A percentile compares a stretch with the other conserved stretches of the same genome.
phyloP scores from a whole-genome alignment of 2,113 vertebrate species.

The Paracanthobrama guichenoti region DNA sequence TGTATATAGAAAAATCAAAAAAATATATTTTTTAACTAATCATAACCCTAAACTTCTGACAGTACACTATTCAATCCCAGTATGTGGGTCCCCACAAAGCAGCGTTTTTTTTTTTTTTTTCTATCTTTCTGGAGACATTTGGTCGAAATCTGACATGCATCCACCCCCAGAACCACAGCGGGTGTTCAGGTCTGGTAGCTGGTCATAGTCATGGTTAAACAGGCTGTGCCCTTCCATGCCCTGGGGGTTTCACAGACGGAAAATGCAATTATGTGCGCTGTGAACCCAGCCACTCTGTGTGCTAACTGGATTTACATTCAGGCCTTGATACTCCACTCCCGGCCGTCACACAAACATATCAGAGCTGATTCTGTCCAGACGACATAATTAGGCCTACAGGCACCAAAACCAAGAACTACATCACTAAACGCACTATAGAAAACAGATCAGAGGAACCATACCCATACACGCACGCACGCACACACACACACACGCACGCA shows the following conservation, averaged over 20 bases:
- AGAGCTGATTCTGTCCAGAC: constrained; percentile 62
- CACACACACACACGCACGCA: background rate
- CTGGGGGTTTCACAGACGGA: constrained; percentile 67
- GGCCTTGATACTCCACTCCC: constrained; percentile 55
- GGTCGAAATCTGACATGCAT: constrained; percentile 21
- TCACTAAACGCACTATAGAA: constrained; percentile 27
- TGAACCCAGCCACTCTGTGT: constrained; percentile 67
- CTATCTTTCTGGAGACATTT: background rate
- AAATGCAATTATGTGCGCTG: constrained; percentile 75
- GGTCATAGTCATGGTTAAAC: constrained; percentile 42
- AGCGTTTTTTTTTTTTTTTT: background rate
- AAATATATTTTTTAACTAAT: background rate
- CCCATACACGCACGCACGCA: background rate
- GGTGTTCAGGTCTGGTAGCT: constrained; percentile 28
- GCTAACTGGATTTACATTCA: constrained; percentile 64
- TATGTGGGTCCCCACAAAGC: background rate
- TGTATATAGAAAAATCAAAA: background rate
- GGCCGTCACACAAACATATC: constrained; percentile 52
- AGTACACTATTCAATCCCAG: background rate
- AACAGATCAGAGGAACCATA: background rate
- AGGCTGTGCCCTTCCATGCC: constrained; percentile 46
- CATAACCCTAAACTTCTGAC: background rate
- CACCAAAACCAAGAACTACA: constrained; percentile 36
- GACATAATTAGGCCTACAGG: constrained; percentile 57
- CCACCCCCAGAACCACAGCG: background rate